Conservation (phyloP, 2,888 invertebrate species). For the Halictus ligatus region DNA sequence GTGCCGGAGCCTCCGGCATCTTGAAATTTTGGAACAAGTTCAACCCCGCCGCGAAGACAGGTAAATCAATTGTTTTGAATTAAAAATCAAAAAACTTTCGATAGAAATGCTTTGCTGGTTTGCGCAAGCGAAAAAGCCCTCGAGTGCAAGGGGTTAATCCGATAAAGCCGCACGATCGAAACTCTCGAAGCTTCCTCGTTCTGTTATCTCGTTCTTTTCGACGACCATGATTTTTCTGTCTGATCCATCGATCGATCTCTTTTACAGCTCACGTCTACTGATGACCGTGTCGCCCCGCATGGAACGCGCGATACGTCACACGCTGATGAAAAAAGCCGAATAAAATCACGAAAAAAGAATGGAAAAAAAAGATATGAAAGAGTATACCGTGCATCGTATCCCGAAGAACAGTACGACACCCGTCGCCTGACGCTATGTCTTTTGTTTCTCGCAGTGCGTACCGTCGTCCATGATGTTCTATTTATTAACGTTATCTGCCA, state of each 20-base stretch:
- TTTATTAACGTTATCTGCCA: conserved; percentile 75
- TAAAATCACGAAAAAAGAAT: conserved; percentile 68
- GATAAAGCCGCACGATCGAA: not conserved
- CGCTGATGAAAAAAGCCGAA: conserved; percentile 68
- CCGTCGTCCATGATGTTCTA: conserved; percentile 73
- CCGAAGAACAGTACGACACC: conserved; percentile 55
- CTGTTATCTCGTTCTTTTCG: not conserved
- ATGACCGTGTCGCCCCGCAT: conserved; percentile 76
- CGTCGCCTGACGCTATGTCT: conserved; percentile 41
- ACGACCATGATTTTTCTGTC: conserved; percentile 1
- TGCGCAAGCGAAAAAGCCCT: too few relatives aligned
- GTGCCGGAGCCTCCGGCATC: not conserved
- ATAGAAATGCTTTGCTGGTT: too few relatives aligned
- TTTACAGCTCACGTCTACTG: conserved; percentile 82
- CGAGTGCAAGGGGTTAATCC: too few relatives aligned
- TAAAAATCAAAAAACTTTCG: too few relatives aligned
- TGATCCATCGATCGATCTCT: conserved; percentile 57
- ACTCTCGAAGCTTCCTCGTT: conserved; percentile 39
- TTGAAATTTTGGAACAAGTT: not conserved
- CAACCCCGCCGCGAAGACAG: not conserved
- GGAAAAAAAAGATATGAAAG: conserved; percentile 50
- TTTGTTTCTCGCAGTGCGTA: conserved; percentile 68
- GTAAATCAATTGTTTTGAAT: not conserved
- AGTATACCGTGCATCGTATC: conserved; percentile 54
- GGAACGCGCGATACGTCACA: conserved; percentile 74